Base-by-base conservation (phyloP, 1,140 invertebrate genomes). In the Mercenaria mercenaria region DNA sequence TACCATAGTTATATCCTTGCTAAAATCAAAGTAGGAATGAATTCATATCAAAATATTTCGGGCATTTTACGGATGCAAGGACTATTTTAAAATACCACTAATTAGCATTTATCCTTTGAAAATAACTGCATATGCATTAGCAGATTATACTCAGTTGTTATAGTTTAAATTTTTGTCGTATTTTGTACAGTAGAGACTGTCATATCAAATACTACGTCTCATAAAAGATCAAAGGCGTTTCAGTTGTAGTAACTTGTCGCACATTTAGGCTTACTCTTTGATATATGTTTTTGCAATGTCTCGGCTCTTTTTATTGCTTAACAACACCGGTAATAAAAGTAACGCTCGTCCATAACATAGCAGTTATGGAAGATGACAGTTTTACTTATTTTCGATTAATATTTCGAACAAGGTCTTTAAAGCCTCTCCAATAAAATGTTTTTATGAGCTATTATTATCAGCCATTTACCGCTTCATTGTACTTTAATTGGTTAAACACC, bases 401-500 rank as follows among this genome's bases (percentile, higher is more conserved):
- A 67, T 67, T 67, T 67, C 8, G 61, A 67, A 67, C 61, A 67
- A 8, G 32, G 26, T 67, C 26, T 32, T 29, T 67, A 11, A 11
- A 32, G n/a, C 11, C 26, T 37, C 61, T 32, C n/a, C 61, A 67
- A 67, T 67, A 67, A 67, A 67, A 67, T n/a, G 61, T 11, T 67
- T 67, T 67, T 67, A 67, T 67, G 61, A 67, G 26, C 61, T 67
- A 67, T 67, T 11, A 37, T 67, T 32, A 67, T 67, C 26, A 67
- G 32, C 61, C 61, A 67, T 67, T 67, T 32, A 67, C 61, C 61
- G 61, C 61, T 67, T 67, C 61, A 67, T 67, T 32, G 26, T 67
- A 11, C 18, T 67, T 67, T 67, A 67, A 67, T 67, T 67, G 61
- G 61, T 67, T 32, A 32, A 67, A 29, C 8, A 37, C 26, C 32